Evolutionary conservation across 2,797 vertebrate species (phyloP).

Genomic region (Morelia viridis): DNA sequence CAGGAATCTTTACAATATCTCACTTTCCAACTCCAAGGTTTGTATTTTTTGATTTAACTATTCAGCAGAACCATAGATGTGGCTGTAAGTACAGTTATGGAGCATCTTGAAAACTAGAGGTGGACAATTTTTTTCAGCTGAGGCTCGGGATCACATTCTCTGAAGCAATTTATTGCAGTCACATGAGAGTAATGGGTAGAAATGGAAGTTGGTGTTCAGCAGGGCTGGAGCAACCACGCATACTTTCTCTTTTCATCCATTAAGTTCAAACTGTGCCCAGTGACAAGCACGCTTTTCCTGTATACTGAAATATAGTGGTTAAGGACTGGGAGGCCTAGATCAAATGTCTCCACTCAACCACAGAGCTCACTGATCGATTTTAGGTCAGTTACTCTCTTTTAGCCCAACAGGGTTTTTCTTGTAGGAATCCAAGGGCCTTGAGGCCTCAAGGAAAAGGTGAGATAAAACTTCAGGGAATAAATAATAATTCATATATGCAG

Average conservation of each 20-base stretch:
- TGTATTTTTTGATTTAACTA: constrained; percentile 29
- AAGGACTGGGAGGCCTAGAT: background rate
- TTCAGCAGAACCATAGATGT: background rate
- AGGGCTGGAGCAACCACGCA: background rate
- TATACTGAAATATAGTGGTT: background rate
- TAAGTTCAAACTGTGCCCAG: background rate
- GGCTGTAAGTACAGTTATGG: background rate
- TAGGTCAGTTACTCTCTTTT: background rate
- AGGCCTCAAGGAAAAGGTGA: background rate
- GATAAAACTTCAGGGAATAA: background rate
- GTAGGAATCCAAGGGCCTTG: background rate
- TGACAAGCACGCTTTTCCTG: background rate
- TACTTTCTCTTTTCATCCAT: background rate
- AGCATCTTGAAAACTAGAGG: background rate
- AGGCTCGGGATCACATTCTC: background rate
- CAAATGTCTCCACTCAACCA: background rate
- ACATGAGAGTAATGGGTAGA: background rate
- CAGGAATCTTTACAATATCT: constrained; percentile 36
- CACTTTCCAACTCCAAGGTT: constrained; percentile 56
- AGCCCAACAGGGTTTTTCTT: background rate
- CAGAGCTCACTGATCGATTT: background rate
- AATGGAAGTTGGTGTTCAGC: background rate
- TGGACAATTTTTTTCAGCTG: background rate
- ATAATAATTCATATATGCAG: background rate
- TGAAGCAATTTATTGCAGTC: background rate